Evolutionary conservation across 2,113 vertebrate genomes (phyloP).

Genomic region (Lucifuga dentata): DNA sequence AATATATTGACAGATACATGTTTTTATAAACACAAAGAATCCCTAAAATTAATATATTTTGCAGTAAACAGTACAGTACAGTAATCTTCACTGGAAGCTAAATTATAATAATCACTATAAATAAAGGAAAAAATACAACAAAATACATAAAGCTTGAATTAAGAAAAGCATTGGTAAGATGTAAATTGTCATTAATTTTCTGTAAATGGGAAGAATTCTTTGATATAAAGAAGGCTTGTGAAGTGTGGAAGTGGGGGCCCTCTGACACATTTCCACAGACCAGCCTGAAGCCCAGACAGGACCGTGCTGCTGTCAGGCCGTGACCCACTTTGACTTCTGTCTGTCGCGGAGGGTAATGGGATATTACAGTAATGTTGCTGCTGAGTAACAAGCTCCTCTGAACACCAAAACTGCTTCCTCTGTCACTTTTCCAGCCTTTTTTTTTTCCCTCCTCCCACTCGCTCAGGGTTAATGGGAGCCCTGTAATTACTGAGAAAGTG

Average conservation of each 20-base stretch:
- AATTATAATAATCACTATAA: too few species aligned
- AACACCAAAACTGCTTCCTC: not conserved
- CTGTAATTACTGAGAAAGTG: conserved; percentile 14
- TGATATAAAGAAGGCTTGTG: too few species aligned
- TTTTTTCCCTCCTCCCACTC: conserved; percentile 24
- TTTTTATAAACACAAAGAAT: too few species aligned
- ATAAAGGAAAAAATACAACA: too few species aligned
- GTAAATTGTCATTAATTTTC: not conserved
- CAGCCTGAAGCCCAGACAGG: conserved; percentile 12
- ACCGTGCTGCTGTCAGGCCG: too few species aligned
- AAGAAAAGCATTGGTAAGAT: too few species aligned
- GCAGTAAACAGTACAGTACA: too few species aligned
- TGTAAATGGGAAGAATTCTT: conserved; percentile 32
- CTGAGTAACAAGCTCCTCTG: not conserved
- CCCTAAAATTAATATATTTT: too few species aligned
- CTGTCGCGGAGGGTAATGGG: not conserved
- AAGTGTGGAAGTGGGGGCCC: conserved; percentile 16
- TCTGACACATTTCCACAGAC: conserved; percentile 15
- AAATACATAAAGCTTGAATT: too few species aligned
- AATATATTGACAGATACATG: too few species aligned
- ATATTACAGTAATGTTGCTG: not conserved
- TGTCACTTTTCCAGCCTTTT: not conserved
- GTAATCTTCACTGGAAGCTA: too few species aligned
- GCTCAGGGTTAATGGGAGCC: conserved; percentile 29
- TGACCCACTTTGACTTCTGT: conserved; percentile 2